Conservation (phyloP, 2,888 invertebrate species). For the Macrostomum cliftonense region DNA sequence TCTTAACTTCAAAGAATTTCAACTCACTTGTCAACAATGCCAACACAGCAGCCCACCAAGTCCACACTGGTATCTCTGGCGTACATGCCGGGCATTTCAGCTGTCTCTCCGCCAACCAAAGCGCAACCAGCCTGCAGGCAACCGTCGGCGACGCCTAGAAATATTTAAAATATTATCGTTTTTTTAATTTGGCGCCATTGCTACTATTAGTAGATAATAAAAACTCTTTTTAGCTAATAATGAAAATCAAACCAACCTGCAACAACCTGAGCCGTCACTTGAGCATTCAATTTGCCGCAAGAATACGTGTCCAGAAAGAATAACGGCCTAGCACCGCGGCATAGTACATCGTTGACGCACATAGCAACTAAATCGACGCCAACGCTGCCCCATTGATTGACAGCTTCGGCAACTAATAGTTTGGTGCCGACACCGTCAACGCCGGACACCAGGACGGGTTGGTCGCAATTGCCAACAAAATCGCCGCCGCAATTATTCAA, state of each 20-base stretch:
- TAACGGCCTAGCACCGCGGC: conserved; percentile 80
- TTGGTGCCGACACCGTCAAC: conserved; percentile 94
- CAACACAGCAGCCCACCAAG: conserved; percentile 82
- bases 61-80: conserved; percentile 61
- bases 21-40: conserved; percentile 57
- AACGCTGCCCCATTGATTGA: conserved; percentile 35
- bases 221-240: too few species aligned
- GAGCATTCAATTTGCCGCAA: conserved; percentile 62
- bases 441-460: conserved; percentile 73
- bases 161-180: too few species aligned
- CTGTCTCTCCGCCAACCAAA: conserved; percentile 76
- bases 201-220: too few species aligned
- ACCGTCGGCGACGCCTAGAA: conserved; percentile 63
- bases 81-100: conserved; percentile 91
- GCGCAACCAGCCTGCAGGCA: conserved; percentile 69
- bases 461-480: conserved; percentile 51
- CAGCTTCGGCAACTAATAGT: conserved; percentile 49
- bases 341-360: conserved; percentile 88
- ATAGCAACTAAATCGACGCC: conserved; percentile 90
- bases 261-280: conserved; percentile 52
- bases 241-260: too few species aligned
- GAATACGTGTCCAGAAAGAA: conserved; percentile 94
- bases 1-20: too few species aligned
- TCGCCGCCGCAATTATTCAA: conserved; percentile 59
- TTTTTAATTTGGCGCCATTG: too few species aligned